Base-by-base conservation (phyloP, 2,113 vertebrate species). In the Gobio gobio region DNA sequence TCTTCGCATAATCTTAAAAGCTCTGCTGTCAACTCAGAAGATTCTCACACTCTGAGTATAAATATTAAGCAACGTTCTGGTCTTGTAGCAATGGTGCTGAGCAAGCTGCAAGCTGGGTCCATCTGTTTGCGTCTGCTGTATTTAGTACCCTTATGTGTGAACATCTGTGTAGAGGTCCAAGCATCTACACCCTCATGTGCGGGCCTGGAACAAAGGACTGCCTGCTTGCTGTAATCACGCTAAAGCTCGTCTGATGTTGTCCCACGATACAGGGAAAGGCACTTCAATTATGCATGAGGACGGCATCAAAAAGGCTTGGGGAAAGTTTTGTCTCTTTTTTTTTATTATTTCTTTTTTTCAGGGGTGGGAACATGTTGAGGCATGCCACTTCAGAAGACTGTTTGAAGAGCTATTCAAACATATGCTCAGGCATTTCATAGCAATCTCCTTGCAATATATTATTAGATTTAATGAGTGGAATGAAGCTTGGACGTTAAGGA, bases 281-380 rank as follows among this genome's bases (percentile, higher is more conserved):
- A 64, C 83, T 84, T 94, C 89, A 91, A 92, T 94, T 85, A 94
- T 94, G 89, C 85, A 94, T 90, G 85, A 82, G 89, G 88, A 87
- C 47, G 24, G 82, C 92, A 92, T 91, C 90, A 92, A 93, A 93
- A 78, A 68, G 81, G 75, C 86, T 78, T 78, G 59, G 81, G 87
- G 89, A 86, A 61, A 76, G 74, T 83, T 74, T 26, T 83, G 73
- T 54, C 24, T 74, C 78, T 80, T 43, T 78, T n/a, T n/a, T 18
- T 12, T 18, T 82, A 74, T 77, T 51, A 5, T 22, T 56, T 56
- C 1, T 33, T 10, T 45, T 24, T 40, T 70, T 3, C 73, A 49
- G 78, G 68, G 80, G 61, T 14, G 58, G 77, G 68, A 78, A 75
- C 66, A 54, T 84, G 76, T 74, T 47, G 26, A 43, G 36, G 47